phyloP scores from a whole-genome alignment of 2,888 invertebrate genomes.

The Pyralis farinalis region DNA sequence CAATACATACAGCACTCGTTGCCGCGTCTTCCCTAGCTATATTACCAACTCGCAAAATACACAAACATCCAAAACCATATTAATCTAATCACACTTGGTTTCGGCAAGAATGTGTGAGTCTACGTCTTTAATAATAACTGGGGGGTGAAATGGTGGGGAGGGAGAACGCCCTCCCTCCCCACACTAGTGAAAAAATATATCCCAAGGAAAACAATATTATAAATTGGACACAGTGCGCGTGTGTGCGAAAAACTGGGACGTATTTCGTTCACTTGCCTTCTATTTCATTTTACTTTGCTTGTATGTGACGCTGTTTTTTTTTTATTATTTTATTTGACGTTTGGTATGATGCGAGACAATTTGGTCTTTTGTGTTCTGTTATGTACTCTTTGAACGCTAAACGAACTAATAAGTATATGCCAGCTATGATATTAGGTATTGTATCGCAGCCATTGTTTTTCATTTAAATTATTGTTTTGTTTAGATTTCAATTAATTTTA shows the following conservation, averaged over 20 bases:
- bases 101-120: constrained; percentile 76
- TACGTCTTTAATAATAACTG: constrained; percentile 81
- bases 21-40: constrained; percentile 17
- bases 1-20: not conserved
- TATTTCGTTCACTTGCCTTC: constrained; percentile 59
- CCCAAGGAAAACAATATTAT: constrained; percentile 80
- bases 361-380: constrained; percentile 1
- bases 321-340: constrained; percentile 45
- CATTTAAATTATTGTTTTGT: no score
- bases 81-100: constrained; percentile 78
- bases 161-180: constrained; percentile 32
- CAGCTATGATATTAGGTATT: no score
- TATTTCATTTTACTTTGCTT: constrained; percentile 74
- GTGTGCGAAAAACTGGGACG: constrained; percentile 50
- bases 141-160: constrained; percentile 37
- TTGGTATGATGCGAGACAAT: constrained; percentile 1
- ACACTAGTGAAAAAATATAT: constrained; percentile 80
- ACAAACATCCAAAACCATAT: constrained; percentile 55
- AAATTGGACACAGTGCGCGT: constrained; percentile 64
- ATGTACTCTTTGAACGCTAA: not conserved
- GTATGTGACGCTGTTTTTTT: constrained; percentile 64
- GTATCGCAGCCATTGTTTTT: no score
- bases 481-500: no score
- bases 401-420: no score
- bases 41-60: constrained; percentile 20